Evolutionary conservation across 2,113 vertebrate genomes (phyloP), one percentile per base, ranked within the genome.

Genomic region (Lates calcarifer): DNA sequence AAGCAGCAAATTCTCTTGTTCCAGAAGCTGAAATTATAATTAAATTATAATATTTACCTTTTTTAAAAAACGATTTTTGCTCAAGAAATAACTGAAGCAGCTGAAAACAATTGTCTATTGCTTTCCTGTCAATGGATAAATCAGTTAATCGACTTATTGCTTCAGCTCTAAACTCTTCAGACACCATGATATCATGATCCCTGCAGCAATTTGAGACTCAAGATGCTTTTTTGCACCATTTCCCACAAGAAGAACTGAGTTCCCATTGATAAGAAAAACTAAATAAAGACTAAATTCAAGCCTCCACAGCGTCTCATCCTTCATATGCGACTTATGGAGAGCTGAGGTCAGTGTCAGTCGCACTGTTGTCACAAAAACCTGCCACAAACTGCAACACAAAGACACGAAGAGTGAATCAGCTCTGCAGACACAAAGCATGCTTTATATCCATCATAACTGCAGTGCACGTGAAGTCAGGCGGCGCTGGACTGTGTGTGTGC

Each of bases 351-450:
- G 62, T n/a, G 8, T 56, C 68, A 1, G 26, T 29, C 2, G 29
- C 33, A 58, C 1, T 70, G 55, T 56, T 67, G 12, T 33, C 37
- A 69, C 2, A n/a, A 13, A 29, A 31, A 61, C 26, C 28, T 64
- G 73, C 35, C 41, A 65, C 56, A 39, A 64, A 45, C 45, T 72
- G 68, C 75, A 43, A 79, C 86, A 91, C 82, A 91, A 83, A 88
- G 85, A 82, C 41, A 29, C 31, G n/a, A 61, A 69, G 29, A 28
- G 62, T 62, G 69, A 47, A 51, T 12, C 66, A 51, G 80, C 73
- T 74, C 68, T 74, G 87, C 87, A 90, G 79, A 91, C 88, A 89
- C 82, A 87, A 85, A 89, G 84, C 86, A 20, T 24, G 28, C 70
- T 53, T 35, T n/a, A 35, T 28, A 22, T 58, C 65, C 72, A 33